Evolutionary conservation across 2,888 invertebrate genomes (phyloP).

Genomic region (Oegoconia quadripuncta): DNA sequence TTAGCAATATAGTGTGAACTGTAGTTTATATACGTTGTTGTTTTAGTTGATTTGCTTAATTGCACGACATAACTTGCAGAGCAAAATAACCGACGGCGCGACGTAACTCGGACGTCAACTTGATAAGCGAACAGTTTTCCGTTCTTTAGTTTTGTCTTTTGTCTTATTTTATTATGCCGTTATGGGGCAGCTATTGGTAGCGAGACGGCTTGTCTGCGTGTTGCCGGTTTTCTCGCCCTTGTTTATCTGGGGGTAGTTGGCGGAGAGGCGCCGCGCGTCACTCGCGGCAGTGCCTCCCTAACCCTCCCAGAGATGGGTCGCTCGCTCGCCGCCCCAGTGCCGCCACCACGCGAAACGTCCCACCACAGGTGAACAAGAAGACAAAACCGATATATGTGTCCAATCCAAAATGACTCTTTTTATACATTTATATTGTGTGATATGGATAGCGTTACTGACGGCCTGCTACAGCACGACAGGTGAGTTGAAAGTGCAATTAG

Average conservation of each 20-base stretch:
- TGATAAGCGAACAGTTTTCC: slow-evolving; percentile 22
- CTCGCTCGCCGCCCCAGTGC: slow-evolving; percentile 42
- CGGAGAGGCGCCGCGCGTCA: slow-evolving; percentile 42
- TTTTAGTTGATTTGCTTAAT: too few species aligned
- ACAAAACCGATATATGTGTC: slow-evolving; percentile 5
- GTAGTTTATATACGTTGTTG: neutral
- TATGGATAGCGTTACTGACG: slow-evolving; percentile 64
- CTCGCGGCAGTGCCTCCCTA: slow-evolving; percentile 64
- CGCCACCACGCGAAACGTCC: slow-evolving; percentile 42
- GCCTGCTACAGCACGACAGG: slow-evolving; percentile 67
- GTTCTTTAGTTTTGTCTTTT: slow-evolving; percentile 52
- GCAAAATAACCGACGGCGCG: neutral
- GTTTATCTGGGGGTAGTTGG: slow-evolving; percentile 65
- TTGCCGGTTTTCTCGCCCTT: slow-evolving; percentile 71
- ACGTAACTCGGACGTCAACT: neutral
- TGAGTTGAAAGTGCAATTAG: slow-evolving; percentile 62
- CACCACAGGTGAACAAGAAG: slow-evolving; percentile 57
- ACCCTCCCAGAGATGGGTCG: slow-evolving; percentile 66
- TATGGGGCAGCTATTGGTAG: slow-evolving; percentile 61
- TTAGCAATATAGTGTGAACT: neutral
- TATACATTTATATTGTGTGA: slow-evolving; percentile 73
- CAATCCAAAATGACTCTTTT: slow-evolving; percentile 66
- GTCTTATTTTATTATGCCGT: slow-evolving; percentile 68
- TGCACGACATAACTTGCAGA: too few species aligned
- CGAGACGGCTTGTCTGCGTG: slow-evolving; percentile 77